Conservation (phyloP, 2,797 vertebrate species). For the Myripristis jacobus region DNA sequence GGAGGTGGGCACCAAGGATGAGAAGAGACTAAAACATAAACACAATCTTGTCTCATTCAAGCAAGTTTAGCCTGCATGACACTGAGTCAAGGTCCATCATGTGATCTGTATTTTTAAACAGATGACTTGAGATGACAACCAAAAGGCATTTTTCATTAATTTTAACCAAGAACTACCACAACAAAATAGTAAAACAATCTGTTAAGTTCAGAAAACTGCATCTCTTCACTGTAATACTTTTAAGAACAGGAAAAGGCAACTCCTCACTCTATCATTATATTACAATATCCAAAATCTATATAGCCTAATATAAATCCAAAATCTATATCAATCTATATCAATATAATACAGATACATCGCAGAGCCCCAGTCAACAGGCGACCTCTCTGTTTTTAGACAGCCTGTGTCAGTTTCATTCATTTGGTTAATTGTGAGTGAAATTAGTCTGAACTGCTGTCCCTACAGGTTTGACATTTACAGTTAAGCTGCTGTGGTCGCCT, state of each 20-base stretch:
- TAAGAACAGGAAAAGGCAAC: too few relatives aligned
- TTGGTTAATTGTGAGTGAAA: conserved; percentile 30
- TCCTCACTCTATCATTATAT: too few relatives aligned
- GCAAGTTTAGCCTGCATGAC: background rate
- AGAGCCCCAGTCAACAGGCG: background rate
- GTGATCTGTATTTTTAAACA: too few relatives aligned
- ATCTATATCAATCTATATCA: too few relatives aligned
- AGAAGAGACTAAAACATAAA: conserved; percentile 12
- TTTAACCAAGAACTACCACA: too few relatives aligned
- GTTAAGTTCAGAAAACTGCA: too few relatives aligned
- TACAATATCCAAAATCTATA: too few relatives aligned
- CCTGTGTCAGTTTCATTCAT: conserved; percentile 49
- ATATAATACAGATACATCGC: too few relatives aligned
- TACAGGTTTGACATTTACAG: background rate
- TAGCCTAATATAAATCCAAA: too few relatives aligned
- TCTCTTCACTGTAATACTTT: too few relatives aligned
- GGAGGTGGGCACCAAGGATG: background rate
- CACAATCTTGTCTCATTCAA: conserved; percentile 10
- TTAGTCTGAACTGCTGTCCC: conserved; percentile 34
- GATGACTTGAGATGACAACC: conserved; percentile 20
- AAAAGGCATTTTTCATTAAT: too few relatives aligned
- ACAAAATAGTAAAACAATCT: too few relatives aligned
- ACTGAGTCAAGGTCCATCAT: background rate
- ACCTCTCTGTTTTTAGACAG: conserved; percentile 43
- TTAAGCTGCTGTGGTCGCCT: conserved; percentile 8